These are phyloP conservation scores for Huso huso DNA, from an alignment of 2,797 vertebrate genomes.

Conservation along the genomic window DNA sequence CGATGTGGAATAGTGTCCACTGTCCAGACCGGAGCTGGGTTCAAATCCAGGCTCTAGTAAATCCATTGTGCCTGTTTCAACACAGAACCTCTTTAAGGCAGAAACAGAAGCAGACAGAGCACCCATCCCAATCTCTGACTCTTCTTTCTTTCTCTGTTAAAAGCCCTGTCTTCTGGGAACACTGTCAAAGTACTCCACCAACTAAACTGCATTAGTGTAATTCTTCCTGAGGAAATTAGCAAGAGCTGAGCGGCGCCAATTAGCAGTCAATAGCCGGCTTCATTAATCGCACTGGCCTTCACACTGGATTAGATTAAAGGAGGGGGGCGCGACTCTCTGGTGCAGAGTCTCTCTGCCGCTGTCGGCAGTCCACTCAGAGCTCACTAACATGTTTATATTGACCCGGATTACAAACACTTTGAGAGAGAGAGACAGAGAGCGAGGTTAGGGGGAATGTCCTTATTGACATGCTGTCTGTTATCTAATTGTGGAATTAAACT, in stretches of 20 bases:
- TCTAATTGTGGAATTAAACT: background rate
- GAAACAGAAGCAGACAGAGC: no score
- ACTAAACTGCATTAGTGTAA: slow-evolving; percentile 76
- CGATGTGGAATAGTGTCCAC: no score
- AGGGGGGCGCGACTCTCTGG: slow-evolving; percentile 55
- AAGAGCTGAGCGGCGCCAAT: slow-evolving; percentile 75
- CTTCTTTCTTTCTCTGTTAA: slow-evolving; percentile 30
- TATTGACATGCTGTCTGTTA: background rate
- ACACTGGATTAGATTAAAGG: slow-evolving; percentile 72
- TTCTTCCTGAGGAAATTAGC: slow-evolving; percentile 77
- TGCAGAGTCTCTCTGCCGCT: slow-evolving; percentile 59
- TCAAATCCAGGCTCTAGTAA: no score
- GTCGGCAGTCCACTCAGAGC: slow-evolving; percentile 56
- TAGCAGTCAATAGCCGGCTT: slow-evolving; percentile 78
- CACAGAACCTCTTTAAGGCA: no score
- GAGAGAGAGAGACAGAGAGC: slow-evolving; percentile 27
- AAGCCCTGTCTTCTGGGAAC: slow-evolving; percentile 60
- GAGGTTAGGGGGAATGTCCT: slow-evolving; percentile 9
- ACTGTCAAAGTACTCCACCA: slow-evolving; percentile 72
- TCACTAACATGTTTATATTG: slow-evolving; percentile 63
- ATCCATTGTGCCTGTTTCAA: no score
- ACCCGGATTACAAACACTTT: slow-evolving; percentile 45
- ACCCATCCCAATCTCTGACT: slow-evolving; percentile 11
- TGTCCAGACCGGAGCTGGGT: no score
- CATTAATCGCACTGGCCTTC: slow-evolving; percentile 79